Conservation (phyloP, 2,888 invertebrate genomes). For the Pachycephus smyrnensis region DNA sequence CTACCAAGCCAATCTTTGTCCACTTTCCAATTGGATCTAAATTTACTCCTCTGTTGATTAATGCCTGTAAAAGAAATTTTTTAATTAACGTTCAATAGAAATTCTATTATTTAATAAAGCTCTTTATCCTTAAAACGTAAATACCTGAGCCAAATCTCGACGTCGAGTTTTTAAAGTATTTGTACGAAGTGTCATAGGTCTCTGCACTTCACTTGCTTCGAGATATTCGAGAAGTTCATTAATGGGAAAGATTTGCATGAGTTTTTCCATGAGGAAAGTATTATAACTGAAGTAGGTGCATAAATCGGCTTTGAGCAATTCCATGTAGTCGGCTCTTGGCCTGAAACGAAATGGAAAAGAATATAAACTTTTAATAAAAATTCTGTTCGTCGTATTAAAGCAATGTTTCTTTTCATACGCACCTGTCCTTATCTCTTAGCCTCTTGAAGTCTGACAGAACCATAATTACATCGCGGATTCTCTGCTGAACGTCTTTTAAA, state of each 20-base stretch:
- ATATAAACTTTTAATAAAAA: constrained; percentile 72
- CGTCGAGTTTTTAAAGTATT: constrained; percentile 95
- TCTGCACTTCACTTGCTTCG: constrained; percentile 94
- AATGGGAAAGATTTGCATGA: constrained; percentile 90
- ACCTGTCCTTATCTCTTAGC: constrained; percentile 72
- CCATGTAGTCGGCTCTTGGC: constrained; percentile 84
- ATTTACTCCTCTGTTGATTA: constrained; percentile 97
- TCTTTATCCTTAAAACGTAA: not conserved
- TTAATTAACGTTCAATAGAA: constrained; percentile 4
- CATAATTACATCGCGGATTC: constrained; percentile 87
- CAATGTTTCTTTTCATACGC: constrained; percentile 13
- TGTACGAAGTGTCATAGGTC: constrained; percentile 95
- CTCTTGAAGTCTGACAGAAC: constrained; percentile 85
- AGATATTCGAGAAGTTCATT: constrained; percentile 92
- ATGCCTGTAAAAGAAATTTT: constrained; percentile 68
- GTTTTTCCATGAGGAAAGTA: constrained; percentile 90
- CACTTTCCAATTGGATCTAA: constrained; percentile 98
- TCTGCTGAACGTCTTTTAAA: constrained; percentile 86
- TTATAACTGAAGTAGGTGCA: constrained; percentile 98
- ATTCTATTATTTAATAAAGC: constrained; percentile 1
- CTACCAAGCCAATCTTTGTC: constrained; percentile 97
- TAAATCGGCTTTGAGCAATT: constrained; percentile 84
- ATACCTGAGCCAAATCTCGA: constrained; percentile 88
- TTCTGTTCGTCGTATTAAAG: constrained; percentile 64
- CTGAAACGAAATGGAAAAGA: constrained; percentile 70